phyloP scores from a whole-genome alignment of 2,888 invertebrate species.

The Scaptomyza cyrtandrae region DNA sequence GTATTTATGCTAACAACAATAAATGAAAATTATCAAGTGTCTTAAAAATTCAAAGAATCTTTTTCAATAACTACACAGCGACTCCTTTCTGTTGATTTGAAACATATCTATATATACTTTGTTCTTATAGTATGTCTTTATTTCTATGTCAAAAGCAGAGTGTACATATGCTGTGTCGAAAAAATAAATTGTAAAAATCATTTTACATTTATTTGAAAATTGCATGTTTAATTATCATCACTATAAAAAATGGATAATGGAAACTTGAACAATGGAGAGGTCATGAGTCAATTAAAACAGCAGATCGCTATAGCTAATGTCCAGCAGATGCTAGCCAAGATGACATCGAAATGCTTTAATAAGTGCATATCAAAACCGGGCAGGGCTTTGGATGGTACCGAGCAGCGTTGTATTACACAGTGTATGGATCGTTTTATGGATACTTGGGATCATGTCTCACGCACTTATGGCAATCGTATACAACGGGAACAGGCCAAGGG shows the following conservation, averaged over 20 bases:
- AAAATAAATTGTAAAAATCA: background rate
- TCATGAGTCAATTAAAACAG: constrained; percentile 97
- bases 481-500: constrained; percentile 87
- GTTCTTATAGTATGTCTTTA: background rate
- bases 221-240: constrained; percentile 20
- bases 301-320: constrained; percentile 97
- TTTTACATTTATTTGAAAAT: constrained; percentile 33
- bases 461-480: constrained; percentile 93
- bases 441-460: constrained; percentile 96
- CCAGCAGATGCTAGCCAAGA: constrained; percentile 95
- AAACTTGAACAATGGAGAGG: constrained; percentile 91
- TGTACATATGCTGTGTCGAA: background rate
- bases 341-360: constrained; percentile 98
- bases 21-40: constrained; percentile 56
- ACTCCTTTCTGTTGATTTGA: background rate
- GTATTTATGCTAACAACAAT: constrained; percentile 50
- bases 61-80: background rate
- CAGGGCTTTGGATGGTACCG: constrained; percentile 93
- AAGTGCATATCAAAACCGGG: constrained; percentile 97
- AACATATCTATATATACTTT: background rate
- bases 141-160: constrained; percentile 6
- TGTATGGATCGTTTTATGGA: constrained; percentile 99
- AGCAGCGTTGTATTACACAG: constrained; percentile 96
- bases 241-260: constrained; percentile 83
- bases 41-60: constrained; percentile 29